These are phyloP conservation scores for Spermophilus dauricus DNA, from an alignment of 2,113 vertebrate species.

Conservation along the genomic window DNA sequence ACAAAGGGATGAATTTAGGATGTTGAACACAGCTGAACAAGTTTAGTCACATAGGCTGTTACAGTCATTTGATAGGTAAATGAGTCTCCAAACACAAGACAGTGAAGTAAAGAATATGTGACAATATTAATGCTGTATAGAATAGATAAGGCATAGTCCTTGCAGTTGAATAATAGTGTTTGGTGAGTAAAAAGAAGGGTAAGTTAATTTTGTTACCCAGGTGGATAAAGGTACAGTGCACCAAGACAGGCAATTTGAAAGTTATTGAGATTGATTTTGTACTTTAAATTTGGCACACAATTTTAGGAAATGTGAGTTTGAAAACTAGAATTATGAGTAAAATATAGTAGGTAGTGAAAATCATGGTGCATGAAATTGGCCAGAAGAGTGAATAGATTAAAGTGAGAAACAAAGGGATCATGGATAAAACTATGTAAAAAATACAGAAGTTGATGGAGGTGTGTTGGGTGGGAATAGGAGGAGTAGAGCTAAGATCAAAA, in stretches of 20 bases:
- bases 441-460: not conserved
- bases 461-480: not conserved
- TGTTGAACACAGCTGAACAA: not conserved
- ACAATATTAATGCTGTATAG: not conserved
- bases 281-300: not conserved
- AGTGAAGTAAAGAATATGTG: not conserved
- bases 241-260: not conserved
- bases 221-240: too few relatives aligned
- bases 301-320: not conserved
- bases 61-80: not conserved
- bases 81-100: not conserved
- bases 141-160: not conserved
- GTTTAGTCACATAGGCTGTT: not conserved
- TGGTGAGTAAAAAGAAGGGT: not conserved
- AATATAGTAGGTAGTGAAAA: not conserved
- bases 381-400: not conserved
- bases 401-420: not conserved
- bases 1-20: not conserved
- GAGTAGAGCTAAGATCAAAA: not conserved
- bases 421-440: not conserved
- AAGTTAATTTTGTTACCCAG: not conserved
- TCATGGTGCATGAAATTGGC: not conserved
- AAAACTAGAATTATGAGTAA: not conserved
- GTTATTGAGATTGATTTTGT: not conserved
- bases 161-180: not conserved